A percentile compares a stretch with the other conserved stretches of the same genome.
Evolutionary conservation across 2,113 vertebrate species (phyloP).

Genomic region (Mugil cephalus): DNA sequence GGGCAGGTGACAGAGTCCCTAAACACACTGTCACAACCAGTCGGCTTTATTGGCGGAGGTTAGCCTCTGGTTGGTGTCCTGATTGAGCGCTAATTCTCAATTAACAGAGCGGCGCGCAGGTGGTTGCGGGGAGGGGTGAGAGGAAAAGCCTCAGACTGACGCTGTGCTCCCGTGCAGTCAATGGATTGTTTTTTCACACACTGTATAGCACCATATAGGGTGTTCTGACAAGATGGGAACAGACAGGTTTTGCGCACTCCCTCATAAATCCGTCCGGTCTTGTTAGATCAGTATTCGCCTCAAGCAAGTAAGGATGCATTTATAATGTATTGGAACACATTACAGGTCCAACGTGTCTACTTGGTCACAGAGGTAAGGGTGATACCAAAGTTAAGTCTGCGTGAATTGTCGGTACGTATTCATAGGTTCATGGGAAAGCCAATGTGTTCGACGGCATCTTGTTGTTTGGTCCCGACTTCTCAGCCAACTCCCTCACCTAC

Average conservation of each 20-base stretch:
- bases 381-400: slow-evolving; percentile 13
- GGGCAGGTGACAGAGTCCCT: slow-evolving; percentile 35
- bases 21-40: slow-evolving; percentile 60
- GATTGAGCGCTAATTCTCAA: slow-evolving; percentile 72
- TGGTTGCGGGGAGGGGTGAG: slow-evolving; percentile 36
- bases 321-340: slow-evolving; percentile 51
- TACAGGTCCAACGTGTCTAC: slow-evolving; percentile 39
- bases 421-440: slow-evolving; percentile 7
- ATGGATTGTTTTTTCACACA: neutral
- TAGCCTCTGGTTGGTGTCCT: slow-evolving; percentile 61
- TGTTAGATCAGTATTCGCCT: slow-evolving; percentile 51
- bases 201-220: neutral
- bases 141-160: slow-evolving; percentile 2
- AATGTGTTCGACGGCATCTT: no score
- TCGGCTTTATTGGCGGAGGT: slow-evolving; percentile 57
- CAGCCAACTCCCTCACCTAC: neutral
- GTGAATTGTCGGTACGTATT: slow-evolving; percentile 23
- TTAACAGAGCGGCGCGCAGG: slow-evolving; percentile 57
- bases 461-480: no score
- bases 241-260: slow-evolving; percentile 36
- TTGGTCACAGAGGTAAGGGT: slow-evolving; percentile 21
- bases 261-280: slow-evolving; percentile 25
- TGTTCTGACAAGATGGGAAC: slow-evolving; percentile 33
- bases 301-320: slow-evolving; percentile 41
- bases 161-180: slow-evolving; percentile 3